Base-by-base conservation (phyloP, 2,113 vertebrate species). In the Stegastes partitus region DNA sequence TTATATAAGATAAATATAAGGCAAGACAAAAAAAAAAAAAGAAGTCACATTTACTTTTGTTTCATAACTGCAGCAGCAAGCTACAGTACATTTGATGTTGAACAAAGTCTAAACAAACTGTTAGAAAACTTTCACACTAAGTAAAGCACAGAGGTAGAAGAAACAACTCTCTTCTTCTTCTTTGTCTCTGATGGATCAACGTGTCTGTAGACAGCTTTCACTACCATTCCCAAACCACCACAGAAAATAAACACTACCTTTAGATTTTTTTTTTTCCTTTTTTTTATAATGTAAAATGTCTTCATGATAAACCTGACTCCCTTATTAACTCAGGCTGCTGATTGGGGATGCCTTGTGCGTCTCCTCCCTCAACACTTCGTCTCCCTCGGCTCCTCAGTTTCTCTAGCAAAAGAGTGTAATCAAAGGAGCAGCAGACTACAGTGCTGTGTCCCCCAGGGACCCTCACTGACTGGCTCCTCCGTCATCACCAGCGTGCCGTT, bases 381-480 rank as follows among this genome's bases (percentile, higher is more conserved):
- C 14, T 71, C 69, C 25, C 57, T 22, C 3, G 18, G 51, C 72
- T 53, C 59, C 54, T 72, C 50, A 10, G 58, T 76, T 57, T 81
- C 65, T 63, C 59, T 14, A 58, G 76, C 37, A 26, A 63, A 34
- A 81, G 31, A 58, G 45, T 5, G 64, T 74, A 83, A 78, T 84
- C 73, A 84, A 69, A 83, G 56, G 25, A 50, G 64, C 68, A 70
- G 73, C 69, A 71, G 72, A 74, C 68, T 44, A 70, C 69, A 81
- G 51, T 14, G 64, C 64, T 25, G 61, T 12, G 28, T 81, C 74
- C 68, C 68, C 67, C 56, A 0, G 28, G 45, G 80, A 68, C 44
- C 11, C 23, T 37, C 11, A 11, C 55, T 56, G 31, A 62, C 55
- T 56, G 55, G 39, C 63, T 68, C 16, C 16, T 81, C 34, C 67